These are phyloP conservation scores for Embiotoca jacksoni DNA, from an alignment of 2,113 vertebrate species.

Conservation along the genomic window DNA sequence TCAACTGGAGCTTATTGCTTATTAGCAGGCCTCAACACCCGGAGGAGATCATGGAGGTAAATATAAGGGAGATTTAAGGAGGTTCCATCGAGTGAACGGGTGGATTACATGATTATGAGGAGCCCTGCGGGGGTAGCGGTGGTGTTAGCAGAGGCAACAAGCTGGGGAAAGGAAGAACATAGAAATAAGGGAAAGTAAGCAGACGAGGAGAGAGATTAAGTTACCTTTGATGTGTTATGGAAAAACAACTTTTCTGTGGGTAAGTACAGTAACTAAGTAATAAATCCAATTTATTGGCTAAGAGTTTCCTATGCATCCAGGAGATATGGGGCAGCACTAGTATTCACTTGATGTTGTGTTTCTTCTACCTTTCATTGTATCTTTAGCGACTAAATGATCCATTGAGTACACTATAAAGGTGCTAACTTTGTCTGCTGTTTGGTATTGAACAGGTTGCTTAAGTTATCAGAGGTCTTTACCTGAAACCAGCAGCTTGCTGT, in stretches of 20 bases:
- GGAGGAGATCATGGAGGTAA: conserved; percentile 59
- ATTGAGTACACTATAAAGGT: too few species aligned
- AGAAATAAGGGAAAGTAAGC: conserved; percentile 12
- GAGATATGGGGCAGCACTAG: too few species aligned
- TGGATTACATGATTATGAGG: conserved; percentile 72
- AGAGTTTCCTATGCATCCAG: background rate
- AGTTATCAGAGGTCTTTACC: too few species aligned
- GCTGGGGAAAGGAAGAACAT: conserved; percentile 21
- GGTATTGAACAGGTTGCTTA: too few species aligned
- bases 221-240: conserved; percentile 20
- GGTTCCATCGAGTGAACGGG: conserved; percentile 62
- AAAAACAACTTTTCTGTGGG: background rate
- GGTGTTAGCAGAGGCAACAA: conserved; percentile 35
- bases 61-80: conserved; percentile 70
- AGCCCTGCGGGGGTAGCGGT: conserved; percentile 56
- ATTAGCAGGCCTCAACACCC: conserved; percentile 64
- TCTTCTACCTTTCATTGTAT: too few species aligned
- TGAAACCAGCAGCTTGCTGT: too few species aligned
- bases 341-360: too few species aligned
- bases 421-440: too few species aligned
- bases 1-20: conserved; percentile 64
- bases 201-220: conserved; percentile 15
- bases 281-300: background rate
- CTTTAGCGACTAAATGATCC: too few species aligned
- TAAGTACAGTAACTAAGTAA: background rate